phyloP scores from a whole-genome alignment of 2,888 invertebrate genomes.

The Drosophila niveifrons region DNA sequence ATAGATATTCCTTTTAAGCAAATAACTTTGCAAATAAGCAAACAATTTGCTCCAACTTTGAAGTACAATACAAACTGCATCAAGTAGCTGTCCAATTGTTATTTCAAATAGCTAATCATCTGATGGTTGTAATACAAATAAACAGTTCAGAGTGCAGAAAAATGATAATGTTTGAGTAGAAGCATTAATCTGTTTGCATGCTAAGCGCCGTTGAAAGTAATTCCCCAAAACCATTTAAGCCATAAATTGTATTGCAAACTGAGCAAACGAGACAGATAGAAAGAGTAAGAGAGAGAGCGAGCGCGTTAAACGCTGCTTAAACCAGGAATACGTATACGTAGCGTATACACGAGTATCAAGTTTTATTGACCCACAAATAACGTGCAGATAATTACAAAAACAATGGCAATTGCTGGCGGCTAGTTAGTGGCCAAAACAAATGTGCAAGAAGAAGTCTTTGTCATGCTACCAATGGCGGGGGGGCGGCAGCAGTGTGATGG shows the following conservation, averaged over 20 bases:
- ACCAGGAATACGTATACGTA: constrained; percentile 25
- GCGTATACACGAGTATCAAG: constrained; percentile 65
- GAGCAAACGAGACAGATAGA: background rate
- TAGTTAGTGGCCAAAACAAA: constrained; percentile 65
- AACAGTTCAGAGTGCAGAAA: constrained; percentile 1
- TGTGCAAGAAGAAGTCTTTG: constrained; percentile 50
- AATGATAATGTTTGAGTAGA: constrained; percentile 21
- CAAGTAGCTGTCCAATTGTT: background rate
- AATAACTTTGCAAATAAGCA: too few species aligned
- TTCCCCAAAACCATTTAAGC: constrained; percentile 44
- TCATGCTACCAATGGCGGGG: constrained; percentile 15
- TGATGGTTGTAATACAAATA: background rate
- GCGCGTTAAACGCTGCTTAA: constrained; percentile 54
- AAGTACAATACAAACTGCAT: background rate
- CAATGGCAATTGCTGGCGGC: constrained; percentile 67
- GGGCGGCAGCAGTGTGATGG: constrained; percentile 21
- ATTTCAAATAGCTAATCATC: background rate
- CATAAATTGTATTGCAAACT: constrained; percentile 60
- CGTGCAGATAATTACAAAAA: constrained; percentile 80
- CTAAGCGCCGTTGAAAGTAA: constrained; percentile 68
- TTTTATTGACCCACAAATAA: constrained; percentile 81
- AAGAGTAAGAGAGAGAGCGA: background rate
- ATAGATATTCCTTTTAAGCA: background rate
- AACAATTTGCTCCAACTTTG: too few species aligned
- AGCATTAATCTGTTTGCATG: constrained; percentile 66